phyloP scores from a whole-genome alignment of 1,140 invertebrate species.

The Rhagoletis zephyria region DNA sequence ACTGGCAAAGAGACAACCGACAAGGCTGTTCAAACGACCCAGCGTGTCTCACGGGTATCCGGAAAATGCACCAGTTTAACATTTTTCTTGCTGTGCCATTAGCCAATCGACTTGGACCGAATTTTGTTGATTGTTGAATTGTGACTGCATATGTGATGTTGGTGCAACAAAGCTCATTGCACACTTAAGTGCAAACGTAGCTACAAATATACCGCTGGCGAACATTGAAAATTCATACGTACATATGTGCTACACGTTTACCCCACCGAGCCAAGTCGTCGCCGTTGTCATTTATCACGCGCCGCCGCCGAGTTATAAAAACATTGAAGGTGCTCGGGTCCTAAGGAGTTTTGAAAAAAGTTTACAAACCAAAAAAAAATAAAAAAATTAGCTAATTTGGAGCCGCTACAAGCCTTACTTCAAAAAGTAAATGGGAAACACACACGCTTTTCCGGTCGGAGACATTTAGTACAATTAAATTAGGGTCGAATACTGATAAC shows the following conservation, averaged over 20 bases:
- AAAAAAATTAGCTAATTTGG: neutral
- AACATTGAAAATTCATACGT: neutral
- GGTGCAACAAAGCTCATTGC: constrained; percentile 23
- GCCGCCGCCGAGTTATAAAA: too few species aligned
- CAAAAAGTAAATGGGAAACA: too few species aligned
- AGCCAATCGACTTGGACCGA: constrained; percentile 1
- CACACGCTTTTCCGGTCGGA: too few species aligned
- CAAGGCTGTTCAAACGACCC: constrained; percentile 48
- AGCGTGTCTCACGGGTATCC: constrained; percentile 40
- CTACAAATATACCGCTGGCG: too few species aligned
- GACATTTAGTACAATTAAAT: too few species aligned
- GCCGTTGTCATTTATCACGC: too few species aligned
- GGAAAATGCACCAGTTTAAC: constrained; percentile 40
- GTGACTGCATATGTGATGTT: constrained; percentile 40
- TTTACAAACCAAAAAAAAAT: too few species aligned
- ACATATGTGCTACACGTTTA: neutral
- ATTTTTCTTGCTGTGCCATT: neutral
- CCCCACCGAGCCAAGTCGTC: too few species aligned
- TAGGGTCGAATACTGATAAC: too few species aligned
- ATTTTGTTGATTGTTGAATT: constrained; percentile 5
- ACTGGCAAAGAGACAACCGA: neutral
- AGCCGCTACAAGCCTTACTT: neutral
- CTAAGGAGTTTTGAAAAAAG: too few species aligned
- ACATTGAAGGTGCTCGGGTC: too few species aligned
- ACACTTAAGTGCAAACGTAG: neutral